A percentile compares a stretch with the other conserved stretches of the same genome.
Evolutionary conservation across 2,888 invertebrate genomes (phyloP).

Genomic region (Cyrtodaria siliqua): DNA sequence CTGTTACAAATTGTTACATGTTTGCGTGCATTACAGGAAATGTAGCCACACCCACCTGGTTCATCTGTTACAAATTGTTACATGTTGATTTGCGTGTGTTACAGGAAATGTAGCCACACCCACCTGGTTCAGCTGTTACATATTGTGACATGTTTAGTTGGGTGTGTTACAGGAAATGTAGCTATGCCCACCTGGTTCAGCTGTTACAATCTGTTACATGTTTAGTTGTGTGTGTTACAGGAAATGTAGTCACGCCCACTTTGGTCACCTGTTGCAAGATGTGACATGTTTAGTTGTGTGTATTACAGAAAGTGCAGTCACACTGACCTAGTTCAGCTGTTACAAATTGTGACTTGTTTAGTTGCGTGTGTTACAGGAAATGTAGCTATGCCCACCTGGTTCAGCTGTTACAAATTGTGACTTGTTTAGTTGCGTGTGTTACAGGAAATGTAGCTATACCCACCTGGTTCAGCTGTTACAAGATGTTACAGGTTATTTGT

Average conservation of each 20-base stretch:
- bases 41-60: slow-evolving; percentile 82
- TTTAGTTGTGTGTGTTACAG: slow-evolving; percentile 57
- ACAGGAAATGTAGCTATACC: slow-evolving; percentile 73
- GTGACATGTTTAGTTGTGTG: no score
- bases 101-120: slow-evolving; percentile 73
- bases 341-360: slow-evolving; percentile 12
- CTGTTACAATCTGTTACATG: slow-evolving; percentile 76
- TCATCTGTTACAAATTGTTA: slow-evolving; percentile 71
- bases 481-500: no score
- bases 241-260: slow-evolving; percentile 74
- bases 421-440: no score
- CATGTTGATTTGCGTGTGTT: no score
- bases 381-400: slow-evolving; percentile 81
- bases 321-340: slow-evolving; percentile 80
- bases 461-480: slow-evolving; percentile 83
- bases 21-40: slow-evolving; percentile 67
- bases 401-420: slow-evolving; percentile 81
- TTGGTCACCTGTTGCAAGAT: slow-evolving; percentile 82
- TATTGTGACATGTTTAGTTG: no score
- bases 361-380: slow-evolving; percentile 65
- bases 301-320: no score
- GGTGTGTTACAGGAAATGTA: slow-evolving; percentile 73
- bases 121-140: slow-evolving; percentile 82
- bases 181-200: slow-evolving; percentile 80
- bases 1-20: no score